These are phyloP conservation scores for Pagrus major DNA, from an alignment of 2,113 vertebrate species.

Conservation along the genomic window DNA sequence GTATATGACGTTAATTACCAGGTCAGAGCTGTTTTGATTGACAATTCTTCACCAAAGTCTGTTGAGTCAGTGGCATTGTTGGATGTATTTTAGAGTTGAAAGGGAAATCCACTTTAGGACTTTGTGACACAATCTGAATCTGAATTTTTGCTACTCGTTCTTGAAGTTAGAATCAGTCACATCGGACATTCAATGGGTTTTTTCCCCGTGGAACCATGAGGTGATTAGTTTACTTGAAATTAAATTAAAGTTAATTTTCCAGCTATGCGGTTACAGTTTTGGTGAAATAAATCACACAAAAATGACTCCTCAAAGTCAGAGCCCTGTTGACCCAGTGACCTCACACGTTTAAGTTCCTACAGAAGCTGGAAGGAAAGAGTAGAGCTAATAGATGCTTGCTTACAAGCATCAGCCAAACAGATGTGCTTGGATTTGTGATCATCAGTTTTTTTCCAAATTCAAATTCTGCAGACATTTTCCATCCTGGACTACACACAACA, in stretches of 20 bases:
- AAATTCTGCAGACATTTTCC: neutral
- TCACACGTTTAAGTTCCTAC: neutral
- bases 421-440: neutral
- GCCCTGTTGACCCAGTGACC: neutral
- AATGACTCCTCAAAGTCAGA: neutral
- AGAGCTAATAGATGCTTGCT: too few relatives aligned
- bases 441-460: too few relatives aligned
- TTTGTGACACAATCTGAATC: neutral
- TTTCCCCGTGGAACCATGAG: neutral
- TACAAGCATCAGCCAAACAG: neutral
- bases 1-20: neutral
- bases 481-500: neutral
- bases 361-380: neutral
- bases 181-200: neutral
- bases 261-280: neutral
- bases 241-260: neutral
- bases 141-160: neutral
- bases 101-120: neutral
- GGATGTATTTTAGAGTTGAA: neutral
- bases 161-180: neutral
- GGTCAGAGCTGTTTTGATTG: slow-evolving; percentile 13
- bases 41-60: neutral
- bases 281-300: neutral
- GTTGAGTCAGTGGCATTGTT: neutral
- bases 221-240: neutral